phyloP scores from a whole-genome alignment of 2,113 vertebrate species.

The Campylomormyrus numenius region DNA sequence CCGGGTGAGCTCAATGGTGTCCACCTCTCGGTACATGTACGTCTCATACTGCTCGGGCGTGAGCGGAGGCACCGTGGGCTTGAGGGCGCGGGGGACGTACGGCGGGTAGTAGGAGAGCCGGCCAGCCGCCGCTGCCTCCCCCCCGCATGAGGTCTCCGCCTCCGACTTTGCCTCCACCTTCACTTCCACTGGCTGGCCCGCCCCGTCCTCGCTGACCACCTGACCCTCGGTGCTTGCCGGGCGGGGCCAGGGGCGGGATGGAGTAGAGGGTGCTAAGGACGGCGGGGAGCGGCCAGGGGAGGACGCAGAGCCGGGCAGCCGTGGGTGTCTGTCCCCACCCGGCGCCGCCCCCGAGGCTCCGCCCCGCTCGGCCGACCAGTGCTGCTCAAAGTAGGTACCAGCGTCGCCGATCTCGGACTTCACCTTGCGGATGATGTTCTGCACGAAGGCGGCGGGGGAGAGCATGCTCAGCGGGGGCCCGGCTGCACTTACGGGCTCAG shows the following conservation, averaged over 20 bases:
- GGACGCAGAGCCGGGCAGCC: slow-evolving; percentile 69
- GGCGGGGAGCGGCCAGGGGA: slow-evolving; percentile 85
- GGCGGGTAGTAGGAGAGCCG: slow-evolving; percentile 79
- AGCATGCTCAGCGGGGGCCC: slow-evolving; percentile 75
- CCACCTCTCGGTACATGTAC: slow-evolving; percentile 98
- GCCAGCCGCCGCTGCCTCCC: slow-evolving; percentile 51
- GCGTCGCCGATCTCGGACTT: slow-evolving; percentile 92
- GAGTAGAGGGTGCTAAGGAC: slow-evolving; percentile 73
- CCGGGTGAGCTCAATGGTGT: slow-evolving; percentile 88
- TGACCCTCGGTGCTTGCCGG: slow-evolving; percentile 62
- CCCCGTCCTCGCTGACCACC: slow-evolving; percentile 63
- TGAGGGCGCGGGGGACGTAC: slow-evolving; percentile 82
- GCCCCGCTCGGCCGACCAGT: slow-evolving; percentile 83
- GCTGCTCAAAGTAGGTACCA: slow-evolving; percentile 87
- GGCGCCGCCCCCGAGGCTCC: slow-evolving; percentile 35
- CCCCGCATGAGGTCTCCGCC: slow-evolving; percentile 50
- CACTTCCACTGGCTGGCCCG: slow-evolving; percentile 63
- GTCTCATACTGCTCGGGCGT: slow-evolving; percentile 96
- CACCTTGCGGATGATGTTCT: slow-evolving; percentile 96
- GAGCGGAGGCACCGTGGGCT: slow-evolving; percentile 87
- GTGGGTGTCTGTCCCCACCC: slow-evolving; percentile 37
- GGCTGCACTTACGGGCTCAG: slow-evolving; percentile 45
- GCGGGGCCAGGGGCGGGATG: slow-evolving; percentile 72
- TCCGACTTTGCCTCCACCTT: slow-evolving; percentile 60
- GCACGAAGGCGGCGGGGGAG: slow-evolving; percentile 88